These are phyloP conservation scores for Toxotes jaculatrix DNA, from an alignment of 2,113 vertebrate species.

Conservation along the genomic window DNA sequence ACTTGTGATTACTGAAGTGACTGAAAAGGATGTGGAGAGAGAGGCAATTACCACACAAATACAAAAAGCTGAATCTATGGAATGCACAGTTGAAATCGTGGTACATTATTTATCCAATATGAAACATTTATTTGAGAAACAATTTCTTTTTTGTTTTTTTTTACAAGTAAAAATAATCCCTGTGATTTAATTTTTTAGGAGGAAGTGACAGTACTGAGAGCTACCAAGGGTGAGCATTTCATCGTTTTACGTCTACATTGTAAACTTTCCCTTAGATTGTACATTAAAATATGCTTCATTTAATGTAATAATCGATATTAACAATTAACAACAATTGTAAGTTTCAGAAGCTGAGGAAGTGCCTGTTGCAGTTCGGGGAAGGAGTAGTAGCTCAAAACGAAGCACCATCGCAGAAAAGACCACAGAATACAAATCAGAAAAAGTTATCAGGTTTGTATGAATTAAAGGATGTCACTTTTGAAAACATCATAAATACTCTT, in stretches of 20 bases:
- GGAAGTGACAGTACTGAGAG: conserved; percentile 52
- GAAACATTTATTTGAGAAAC: background rate
- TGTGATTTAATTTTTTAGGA: conserved; percentile 58
- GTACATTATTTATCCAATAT: conserved; percentile 37
- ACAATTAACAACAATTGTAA: background rate
- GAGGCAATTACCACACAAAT: conserved; percentile 24
- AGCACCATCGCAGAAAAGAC: conserved; percentile 16
- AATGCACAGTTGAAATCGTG: conserved; percentile 58
- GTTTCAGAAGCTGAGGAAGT: conserved; percentile 67
- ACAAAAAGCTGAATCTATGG: conserved; percentile 29
- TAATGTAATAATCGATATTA: background rate
- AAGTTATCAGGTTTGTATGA: conserved; percentile 62
- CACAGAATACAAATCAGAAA: conserved; percentile 52
- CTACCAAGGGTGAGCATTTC: conserved; percentile 60
- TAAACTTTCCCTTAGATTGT: background rate
- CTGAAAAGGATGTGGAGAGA: conserved; percentile 27
- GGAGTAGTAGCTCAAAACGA: conserved; percentile 46
- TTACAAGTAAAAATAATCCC: background rate
- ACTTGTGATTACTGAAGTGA: conserved; percentile 34
- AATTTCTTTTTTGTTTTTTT: background rate
- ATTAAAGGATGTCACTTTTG: no score
- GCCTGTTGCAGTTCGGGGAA: conserved; percentile 59
- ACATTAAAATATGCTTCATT: background rate
- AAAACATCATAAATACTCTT: no score
- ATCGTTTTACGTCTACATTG: background rate